phyloP scores from a whole-genome alignment of 2,888 invertebrate genomes.

The Hyalella azteca region DNA sequence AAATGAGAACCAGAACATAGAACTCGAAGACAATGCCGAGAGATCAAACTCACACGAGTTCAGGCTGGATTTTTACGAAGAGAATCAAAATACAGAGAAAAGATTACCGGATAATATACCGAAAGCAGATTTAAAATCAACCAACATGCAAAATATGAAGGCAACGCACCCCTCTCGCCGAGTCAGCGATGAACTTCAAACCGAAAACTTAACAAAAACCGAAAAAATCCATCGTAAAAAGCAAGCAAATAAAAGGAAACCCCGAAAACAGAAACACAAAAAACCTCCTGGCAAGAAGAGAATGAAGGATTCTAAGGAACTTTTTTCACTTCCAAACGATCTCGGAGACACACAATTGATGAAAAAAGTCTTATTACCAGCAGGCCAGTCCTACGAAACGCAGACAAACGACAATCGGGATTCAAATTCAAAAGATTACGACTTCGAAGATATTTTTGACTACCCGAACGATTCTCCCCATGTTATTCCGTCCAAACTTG shows the following conservation, averaged over 20 bases:
- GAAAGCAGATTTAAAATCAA: background rate
- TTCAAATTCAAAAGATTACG: too few relatives aligned
- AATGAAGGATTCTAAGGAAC: background rate
- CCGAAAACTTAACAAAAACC: background rate
- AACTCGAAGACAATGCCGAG: background rate
- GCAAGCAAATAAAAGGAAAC: background rate
- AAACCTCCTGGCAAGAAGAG: background rate
- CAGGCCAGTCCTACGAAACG: too few relatives aligned
- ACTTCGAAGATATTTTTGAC: background rate
- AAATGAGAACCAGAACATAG: background rate
- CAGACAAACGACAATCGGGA: too few relatives aligned
- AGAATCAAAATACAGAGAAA: too few relatives aligned
- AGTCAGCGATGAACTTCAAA: background rate
- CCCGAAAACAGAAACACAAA: background rate
- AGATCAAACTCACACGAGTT: background rate
- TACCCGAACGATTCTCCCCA: conserved; percentile 9
- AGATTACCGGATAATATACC: background rate
- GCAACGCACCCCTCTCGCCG: too few relatives aligned
- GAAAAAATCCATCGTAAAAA: background rate
- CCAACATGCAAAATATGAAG: background rate
- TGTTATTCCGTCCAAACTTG: conserved; percentile 23
- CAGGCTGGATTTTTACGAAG: background rate
- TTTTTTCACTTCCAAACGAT: too few relatives aligned
- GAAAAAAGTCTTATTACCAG: too few relatives aligned
- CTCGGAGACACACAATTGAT: too few relatives aligned